These are phyloP conservation scores for Paralichthys olivaceus DNA, from an alignment of 2,113 vertebrate genomes.

Conservation along the genomic window DNA sequence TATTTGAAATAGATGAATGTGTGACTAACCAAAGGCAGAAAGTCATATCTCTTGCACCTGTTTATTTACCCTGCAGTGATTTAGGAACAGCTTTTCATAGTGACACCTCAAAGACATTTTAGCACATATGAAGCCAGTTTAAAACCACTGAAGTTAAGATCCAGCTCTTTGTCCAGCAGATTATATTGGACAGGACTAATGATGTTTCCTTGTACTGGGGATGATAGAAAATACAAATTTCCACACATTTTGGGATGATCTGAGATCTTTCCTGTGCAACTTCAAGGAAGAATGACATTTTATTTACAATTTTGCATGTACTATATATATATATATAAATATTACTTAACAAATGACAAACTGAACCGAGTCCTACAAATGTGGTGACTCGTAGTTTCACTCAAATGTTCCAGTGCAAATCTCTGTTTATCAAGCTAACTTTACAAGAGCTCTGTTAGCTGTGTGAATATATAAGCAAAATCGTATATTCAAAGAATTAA, in stretches of 20 bases:
- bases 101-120: conserved; percentile 43
- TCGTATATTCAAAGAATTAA: background rate
- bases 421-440: no score
- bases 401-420: no score
- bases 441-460: no score
- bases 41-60: conserved; percentile 50
- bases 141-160: conserved; percentile 46
- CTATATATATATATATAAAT: background rate
- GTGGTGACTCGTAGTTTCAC: background rate
- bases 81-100: conserved; percentile 23
- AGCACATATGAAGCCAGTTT: conserved; percentile 17
- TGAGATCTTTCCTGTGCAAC: background rate
- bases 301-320: no score
- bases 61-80: conserved; percentile 53
- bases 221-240: background rate
- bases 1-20: conserved; percentile 50
- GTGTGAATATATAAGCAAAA: background rate
- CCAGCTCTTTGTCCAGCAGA: conserved; percentile 36
- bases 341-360: no score
- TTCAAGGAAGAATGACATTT: no score
- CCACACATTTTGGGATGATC: background rate
- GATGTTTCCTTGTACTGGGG: background rate
- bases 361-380: background rate
- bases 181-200: conserved; percentile 38
- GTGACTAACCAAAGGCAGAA: conserved; percentile 43